These are phyloP conservation scores for Thinocorus orbignyianus DNA, from an alignment of 2,113 vertebrate genomes.

Conservation along the genomic window DNA sequence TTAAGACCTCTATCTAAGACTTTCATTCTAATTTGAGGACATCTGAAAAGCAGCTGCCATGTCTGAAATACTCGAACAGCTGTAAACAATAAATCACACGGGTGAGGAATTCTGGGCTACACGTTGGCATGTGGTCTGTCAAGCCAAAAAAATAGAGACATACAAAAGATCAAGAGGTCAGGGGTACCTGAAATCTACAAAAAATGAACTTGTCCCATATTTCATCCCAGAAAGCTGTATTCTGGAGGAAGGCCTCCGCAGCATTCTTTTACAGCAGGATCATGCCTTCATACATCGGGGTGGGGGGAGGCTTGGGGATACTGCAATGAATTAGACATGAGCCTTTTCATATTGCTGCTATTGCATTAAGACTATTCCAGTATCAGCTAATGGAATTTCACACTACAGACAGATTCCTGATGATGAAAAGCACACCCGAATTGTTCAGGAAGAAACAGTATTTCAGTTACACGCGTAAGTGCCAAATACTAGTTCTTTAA, in stretches of 20 bases:
- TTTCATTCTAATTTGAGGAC: slow-evolving; percentile 76
- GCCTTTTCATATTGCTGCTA: not conserved
- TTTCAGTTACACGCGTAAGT: slow-evolving; percentile 9
- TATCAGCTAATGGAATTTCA: slow-evolving; percentile 57
- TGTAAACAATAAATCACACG: slow-evolving; percentile 90
- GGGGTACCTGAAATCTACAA: slow-evolving; percentile 73
- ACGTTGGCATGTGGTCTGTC: slow-evolving; percentile 89
- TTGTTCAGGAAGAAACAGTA: slow-evolving; percentile 32
- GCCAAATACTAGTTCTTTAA: slow-evolving; percentile 36
- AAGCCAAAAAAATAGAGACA: slow-evolving; percentile 94
- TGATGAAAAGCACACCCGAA: slow-evolving; percentile 70
- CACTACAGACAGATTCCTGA: slow-evolving; percentile 45
- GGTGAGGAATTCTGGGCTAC: slow-evolving; percentile 82
- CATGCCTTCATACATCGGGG: not conserved
- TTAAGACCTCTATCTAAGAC: slow-evolving; percentile 67
- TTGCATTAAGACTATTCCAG: not conserved
- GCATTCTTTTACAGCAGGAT: slow-evolving; percentile 28
- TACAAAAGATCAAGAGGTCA: slow-evolving; percentile 87
- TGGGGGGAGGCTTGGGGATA: not conserved
- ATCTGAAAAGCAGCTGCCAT: slow-evolving; percentile 91
- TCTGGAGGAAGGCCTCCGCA: slow-evolving; percentile 25
- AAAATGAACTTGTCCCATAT: slow-evolving; percentile 70
- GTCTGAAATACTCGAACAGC: slow-evolving; percentile 83
- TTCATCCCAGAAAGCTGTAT: slow-evolving; percentile 54
- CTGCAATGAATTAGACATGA: slow-evolving; percentile 15